Base-by-base conservation (phyloP, 64 coral and sea anemone genomes). In the Actinia tenebrosa region DNA sequence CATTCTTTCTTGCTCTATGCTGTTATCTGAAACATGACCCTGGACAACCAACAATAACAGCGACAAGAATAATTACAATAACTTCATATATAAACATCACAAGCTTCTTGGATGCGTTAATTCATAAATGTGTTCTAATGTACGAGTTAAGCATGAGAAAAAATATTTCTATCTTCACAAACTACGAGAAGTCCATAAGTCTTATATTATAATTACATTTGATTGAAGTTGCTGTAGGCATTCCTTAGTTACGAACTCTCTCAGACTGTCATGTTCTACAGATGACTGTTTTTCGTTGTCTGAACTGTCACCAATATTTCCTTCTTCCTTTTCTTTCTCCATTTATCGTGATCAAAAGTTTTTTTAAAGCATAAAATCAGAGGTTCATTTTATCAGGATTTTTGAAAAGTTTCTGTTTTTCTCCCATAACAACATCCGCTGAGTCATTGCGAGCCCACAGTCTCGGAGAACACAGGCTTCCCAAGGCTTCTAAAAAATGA, bases 211-310 rank as follows among this genome's bases (percentile, higher is more conserved):
- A 37, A 37, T 56, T 71, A 84, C 82, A 43, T 83, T 42, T 84
- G 27, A 11, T 20, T 81, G 81, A n/a, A 79, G 75, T 79, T 94
- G 92, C 58, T 80, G 53, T 60, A 84, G 47, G 63, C 89, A 94
- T 44, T 89, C 92, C 27, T 87, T 89, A 3, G 82, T 26, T 64
- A 94, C 55, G 61, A 94, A 94, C 15, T 94, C 85, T 86, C 93
- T 91, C 71, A 94, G 88, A 78, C 79, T 88, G 47, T 94, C 93
- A 44, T 68, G 60, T 13, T 78, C 45, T 14, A 42, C 69, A 37
- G 7, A 30, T 27, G 13, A 14, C n/a, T 75, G 22, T 75, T 75
- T 75, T 3, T 75, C 11, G 25, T 13, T 30, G 5, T 75, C 23
- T 42, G 27, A 37, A 15, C 10, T 5, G 26, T 75, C 69, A 43